Evolutionary conservation across 1,140 invertebrate genomes (phyloP).

Genomic region (Batillaria attramentaria): DNA sequence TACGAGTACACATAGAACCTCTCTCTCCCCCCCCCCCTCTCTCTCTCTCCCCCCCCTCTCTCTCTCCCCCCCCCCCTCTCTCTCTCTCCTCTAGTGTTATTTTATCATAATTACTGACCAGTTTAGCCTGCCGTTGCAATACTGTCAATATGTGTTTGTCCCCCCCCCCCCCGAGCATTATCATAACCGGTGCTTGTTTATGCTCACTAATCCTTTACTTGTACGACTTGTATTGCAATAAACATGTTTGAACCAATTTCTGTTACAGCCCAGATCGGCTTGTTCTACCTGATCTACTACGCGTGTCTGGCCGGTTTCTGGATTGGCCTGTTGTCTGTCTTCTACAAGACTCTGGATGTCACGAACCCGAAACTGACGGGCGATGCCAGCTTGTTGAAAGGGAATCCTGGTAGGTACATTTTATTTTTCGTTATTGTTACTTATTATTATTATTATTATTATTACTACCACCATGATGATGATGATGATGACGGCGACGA

Average conservation of each 20-base stretch:
- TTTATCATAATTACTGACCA: too few relatives aligned
- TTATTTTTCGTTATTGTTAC: neutral
- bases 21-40: too few relatives aligned
- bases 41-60: too few relatives aligned
- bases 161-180: too few relatives aligned
- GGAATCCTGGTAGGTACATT: slow-evolving; percentile 84
- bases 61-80: neutral
- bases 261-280: slow-evolving; percentile 78
- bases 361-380: slow-evolving; percentile 90
- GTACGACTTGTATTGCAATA: neutral
- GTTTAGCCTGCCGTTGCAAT: neutral
- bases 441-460: neutral
- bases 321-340: slow-evolving; percentile 90
- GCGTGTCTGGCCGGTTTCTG: slow-evolving; percentile 88
- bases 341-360: slow-evolving; percentile 91
- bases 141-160: too few relatives aligned
- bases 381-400: slow-evolving; percentile 87
- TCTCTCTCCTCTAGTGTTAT: too few relatives aligned
- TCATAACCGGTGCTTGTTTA: too few relatives aligned
- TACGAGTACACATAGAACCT: too few relatives aligned
- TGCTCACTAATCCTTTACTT: too few relatives aligned
- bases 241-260: neutral
- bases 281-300: slow-evolving; percentile 96
- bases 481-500: too few relatives aligned
- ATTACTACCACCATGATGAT: too few relatives aligned